Percentiles rank a stretch among this genome's conserved stretches.
Evolutionary conservation across 2,888 invertebrate species (phyloP).

Genomic region (Tenthredo amoena): DNA sequence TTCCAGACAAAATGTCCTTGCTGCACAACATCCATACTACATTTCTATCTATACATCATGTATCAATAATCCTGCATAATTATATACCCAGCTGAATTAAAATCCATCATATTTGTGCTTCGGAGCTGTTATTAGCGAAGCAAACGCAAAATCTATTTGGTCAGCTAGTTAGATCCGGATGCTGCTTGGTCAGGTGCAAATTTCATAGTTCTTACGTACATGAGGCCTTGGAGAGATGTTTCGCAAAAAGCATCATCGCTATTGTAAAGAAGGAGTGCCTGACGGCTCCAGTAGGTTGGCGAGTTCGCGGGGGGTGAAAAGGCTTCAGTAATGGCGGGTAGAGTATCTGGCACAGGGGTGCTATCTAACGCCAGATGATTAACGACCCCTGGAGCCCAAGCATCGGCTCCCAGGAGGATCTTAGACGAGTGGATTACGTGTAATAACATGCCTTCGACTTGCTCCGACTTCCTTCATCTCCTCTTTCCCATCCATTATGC

Average conservation of each 20-base stretch:
- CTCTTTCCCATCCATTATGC: background rate
- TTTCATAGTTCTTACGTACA: conserved; percentile 4
- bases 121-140: background rate
- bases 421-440: conserved; percentile 48
- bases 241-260: conserved; percentile 8
- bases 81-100: background rate
- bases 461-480: conserved; percentile 5
- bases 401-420: conserved; percentile 15
- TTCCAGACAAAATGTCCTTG: conserved; percentile 2
- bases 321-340: conserved; percentile 24
- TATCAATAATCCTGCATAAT: background rate
- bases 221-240: background rate
- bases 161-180: background rate
- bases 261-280: conserved; percentile 17
- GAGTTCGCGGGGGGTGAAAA: conserved; percentile 9
- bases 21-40: background rate
- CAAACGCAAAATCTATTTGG: background rate
- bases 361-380: conserved; percentile 47
- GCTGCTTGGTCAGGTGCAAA: conserved; percentile 11
- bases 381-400: conserved; percentile 23
- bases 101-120: background rate
- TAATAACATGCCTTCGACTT: conserved; percentile 47
- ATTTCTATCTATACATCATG: background rate
- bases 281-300: background rate
- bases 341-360: conserved; percentile 45